Percentiles rank a stretch among this genome's conserved stretches.
phyloP scores from a whole-genome alignment of 2,113 vertebrate species.

The Turdus rufiventris region DNA sequence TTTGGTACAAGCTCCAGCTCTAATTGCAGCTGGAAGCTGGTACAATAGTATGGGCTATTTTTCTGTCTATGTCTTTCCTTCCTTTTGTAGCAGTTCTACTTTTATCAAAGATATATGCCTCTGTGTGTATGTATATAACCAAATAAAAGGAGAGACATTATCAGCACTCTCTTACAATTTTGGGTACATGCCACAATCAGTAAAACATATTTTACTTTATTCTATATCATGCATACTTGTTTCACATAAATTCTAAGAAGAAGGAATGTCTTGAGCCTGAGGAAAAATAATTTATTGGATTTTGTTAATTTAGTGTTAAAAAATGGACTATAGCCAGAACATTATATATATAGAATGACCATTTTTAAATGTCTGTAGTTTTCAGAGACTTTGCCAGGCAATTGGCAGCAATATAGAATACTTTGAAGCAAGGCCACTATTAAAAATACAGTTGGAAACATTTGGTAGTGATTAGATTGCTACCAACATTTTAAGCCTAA shows the following conservation, averaged over 20 bases:
- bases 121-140: not conserved
- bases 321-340: not conserved
- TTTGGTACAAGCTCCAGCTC: not conserved
- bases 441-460: not conserved
- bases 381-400: not conserved
- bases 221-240: not conserved
- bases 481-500: not conserved
- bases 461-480: not conserved
- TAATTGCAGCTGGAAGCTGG: not conserved
- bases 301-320: not conserved
- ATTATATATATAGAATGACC: not conserved
- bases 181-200: not conserved
- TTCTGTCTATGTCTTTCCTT: not conserved
- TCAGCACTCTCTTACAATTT: not conserved
- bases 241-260: not conserved
- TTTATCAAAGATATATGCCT: not conserved
- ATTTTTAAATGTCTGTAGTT: not conserved
- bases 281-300: not conserved
- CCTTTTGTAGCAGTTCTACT: not conserved
- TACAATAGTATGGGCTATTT: not conserved
- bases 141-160: not conserved
- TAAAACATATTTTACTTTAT: not conserved
- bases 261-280: not conserved
- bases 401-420: not conserved
- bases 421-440: not conserved